Base-by-base conservation (phyloP, 2,888 invertebrate species). In the Phyllotreta striolata region DNA sequence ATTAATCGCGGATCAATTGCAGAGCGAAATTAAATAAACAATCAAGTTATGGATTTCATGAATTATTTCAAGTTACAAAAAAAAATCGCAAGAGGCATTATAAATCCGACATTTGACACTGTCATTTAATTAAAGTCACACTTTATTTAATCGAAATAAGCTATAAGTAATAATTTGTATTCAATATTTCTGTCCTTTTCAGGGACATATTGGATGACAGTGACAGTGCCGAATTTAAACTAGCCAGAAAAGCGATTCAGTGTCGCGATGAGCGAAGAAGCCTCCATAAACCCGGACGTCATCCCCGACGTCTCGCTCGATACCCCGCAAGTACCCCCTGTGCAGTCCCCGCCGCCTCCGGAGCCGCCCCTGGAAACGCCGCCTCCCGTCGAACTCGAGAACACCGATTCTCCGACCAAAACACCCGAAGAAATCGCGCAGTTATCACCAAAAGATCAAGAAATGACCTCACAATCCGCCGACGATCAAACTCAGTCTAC, bases 181-280 rank as follows among this genome's bases (percentile, higher is more conserved):
- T 63, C 39, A 58, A 63, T 65, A 62, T 58, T 63, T 69, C 62
- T 63, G 69, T 67, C 69, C 69, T 67, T 63, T 69, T 63, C 67
- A 69, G 69, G 69, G 69, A 69, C 69, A 69, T 62, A 64, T 40
- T 63, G 68, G 68, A 66, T 66, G 69, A 69, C 69, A 69, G 69
- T 69, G 69, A 67, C 67, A 57, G 55, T 66, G 63, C 66, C 59
- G 69, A 66, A 54, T 67, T 69, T 62, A 67, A 65, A 54, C 66
- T 66, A 67, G 69, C 64, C 60, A 49, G 57, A 64, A 62, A 56
- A 47, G 44, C 47, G 34, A 35, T 41, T 51, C 44, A 35, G 55
- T 63, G 60, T 52, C 61, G 76, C 74, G 66, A 78, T 78, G 78
- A 77, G 77, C 55, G 78, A 78, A 71, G 77, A 77, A 66, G 74